These are phyloP conservation scores for Caenorhabditis sinica DNA, from an alignment of 2,888 invertebrate genomes.

Conservation along the genomic window DNA sequence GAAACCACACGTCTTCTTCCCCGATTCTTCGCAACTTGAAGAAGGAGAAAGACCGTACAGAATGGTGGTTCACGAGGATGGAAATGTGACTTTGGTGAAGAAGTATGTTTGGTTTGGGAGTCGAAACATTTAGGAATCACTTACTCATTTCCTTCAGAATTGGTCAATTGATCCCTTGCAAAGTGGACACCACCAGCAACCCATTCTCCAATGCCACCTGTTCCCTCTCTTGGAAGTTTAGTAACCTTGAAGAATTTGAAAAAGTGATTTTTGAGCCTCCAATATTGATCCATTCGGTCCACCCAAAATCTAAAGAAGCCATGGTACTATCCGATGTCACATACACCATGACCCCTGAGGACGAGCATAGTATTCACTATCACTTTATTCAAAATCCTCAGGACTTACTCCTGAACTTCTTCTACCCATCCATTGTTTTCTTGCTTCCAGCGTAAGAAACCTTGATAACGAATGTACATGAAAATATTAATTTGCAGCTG, in stretches of 20 bases:
- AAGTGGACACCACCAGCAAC: constrained; percentile 15
- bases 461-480: not conserved
- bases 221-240: constrained; percentile 24
- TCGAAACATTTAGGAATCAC: not conserved
- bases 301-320: not conserved
- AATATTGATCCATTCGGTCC: not conserved
- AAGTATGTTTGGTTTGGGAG: too few relatives aligned
- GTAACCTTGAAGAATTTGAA: not conserved
- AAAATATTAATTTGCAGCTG: constrained; percentile 64
- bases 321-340: not conserved
- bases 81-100: constrained; percentile 17
- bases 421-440: constrained; percentile 57
- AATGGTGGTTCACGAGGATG: constrained; percentile 13
- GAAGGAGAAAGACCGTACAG: not conserved
- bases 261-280: not conserved
- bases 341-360: not conserved
- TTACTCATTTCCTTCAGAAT: constrained; percentile 64
- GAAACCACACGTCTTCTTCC: constrained; percentile 10
- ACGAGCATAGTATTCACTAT: not conserved
- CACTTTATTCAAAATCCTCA: constrained; percentile 18
- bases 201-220: constrained; percentile 70
- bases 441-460: constrained; percentile 56
- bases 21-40: not conserved
- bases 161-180: constrained; percentile 51
- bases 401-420: constrained; percentile 24